Percentiles rank a stretch among this genome's conserved stretches.
Conservation (phyloP, 1,140 invertebrate species). For the Drosophila nikananu region DNA sequence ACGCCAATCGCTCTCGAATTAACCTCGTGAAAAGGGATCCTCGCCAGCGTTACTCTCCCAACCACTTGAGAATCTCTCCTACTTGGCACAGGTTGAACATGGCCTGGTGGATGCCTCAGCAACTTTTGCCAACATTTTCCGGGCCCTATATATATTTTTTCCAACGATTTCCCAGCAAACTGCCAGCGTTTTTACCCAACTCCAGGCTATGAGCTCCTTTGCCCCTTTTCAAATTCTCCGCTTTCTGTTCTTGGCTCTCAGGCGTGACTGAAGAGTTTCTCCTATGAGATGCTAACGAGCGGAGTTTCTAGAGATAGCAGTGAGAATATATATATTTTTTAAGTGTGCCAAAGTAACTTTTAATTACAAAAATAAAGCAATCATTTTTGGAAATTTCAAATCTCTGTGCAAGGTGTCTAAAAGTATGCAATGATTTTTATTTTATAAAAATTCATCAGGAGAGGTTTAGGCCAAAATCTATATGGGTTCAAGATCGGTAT, state of each 20-base stretch:
- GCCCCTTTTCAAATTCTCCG: constrained; percentile 7
- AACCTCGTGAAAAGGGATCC: constrained; percentile 24
- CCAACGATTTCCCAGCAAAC: constrained; percentile 35
- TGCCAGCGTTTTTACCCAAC: constrained; percentile 53
- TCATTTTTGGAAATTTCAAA: background rate
- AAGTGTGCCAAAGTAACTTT: background rate
- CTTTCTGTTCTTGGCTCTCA: constrained; percentile 26
- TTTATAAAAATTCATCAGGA: background rate
- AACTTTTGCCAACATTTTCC: constrained; percentile 49
- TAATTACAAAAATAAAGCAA: background rate
- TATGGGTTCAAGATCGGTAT: background rate
- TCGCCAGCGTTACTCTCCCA: constrained; percentile 4
- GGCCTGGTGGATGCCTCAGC: constrained; percentile 61
- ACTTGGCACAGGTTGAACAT: constrained; percentile 52
- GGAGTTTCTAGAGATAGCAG: constrained; percentile 12
- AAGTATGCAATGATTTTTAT: background rate
- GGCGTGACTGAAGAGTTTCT: constrained; percentile 76
- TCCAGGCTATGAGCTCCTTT: constrained; percentile 9
- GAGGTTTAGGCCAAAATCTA: background rate
- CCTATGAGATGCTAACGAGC: constrained; percentile 67
- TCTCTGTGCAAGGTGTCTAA: background rate
- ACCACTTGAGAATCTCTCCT: constrained; percentile 56
- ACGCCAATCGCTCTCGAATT: constrained; percentile 57
- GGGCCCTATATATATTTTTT: constrained; percentile 5
- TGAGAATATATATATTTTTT: background rate